Conservation (phyloP, 1,140 invertebrate species). For the Drosophila lowei region DNA sequence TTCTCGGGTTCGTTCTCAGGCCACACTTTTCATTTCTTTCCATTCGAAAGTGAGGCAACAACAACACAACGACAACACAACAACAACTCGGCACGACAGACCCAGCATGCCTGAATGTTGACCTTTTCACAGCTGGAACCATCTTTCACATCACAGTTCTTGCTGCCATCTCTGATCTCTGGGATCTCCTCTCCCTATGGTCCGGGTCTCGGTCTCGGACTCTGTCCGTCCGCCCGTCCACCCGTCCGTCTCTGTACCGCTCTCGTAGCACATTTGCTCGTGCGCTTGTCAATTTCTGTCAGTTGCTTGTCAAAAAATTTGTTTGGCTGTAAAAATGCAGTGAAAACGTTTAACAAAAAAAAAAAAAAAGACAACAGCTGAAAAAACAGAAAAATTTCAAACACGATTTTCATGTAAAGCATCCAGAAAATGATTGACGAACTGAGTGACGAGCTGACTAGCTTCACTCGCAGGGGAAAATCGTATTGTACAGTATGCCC, state of each 20-base stretch:
- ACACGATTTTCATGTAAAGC: slow-evolving; percentile 78
- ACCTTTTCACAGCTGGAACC: slow-evolving; percentile 79
- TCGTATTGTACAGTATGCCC: slow-evolving; percentile 49
- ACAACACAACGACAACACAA: not conserved
- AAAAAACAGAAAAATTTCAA: slow-evolving; percentile 51
- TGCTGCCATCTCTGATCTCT: slow-evolving; percentile 17
- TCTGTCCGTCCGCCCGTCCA: not conserved
- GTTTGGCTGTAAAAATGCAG: slow-evolving; percentile 74
- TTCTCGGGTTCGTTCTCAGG: slow-evolving; percentile 61
- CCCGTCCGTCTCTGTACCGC: slow-evolving; percentile 5
- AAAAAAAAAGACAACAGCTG: slow-evolving; percentile 15
- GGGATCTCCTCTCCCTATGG: slow-evolving; percentile 1
- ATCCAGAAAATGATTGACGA: slow-evolving; percentile 65
- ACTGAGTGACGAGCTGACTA: slow-evolving; percentile 44
- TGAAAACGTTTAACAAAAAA: slow-evolving; percentile 64
- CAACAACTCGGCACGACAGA: slow-evolving; percentile 63
- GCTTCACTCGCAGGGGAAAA: slow-evolving; percentile 23
- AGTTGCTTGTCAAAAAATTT: slow-evolving; percentile 82
- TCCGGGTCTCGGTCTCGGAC: not conserved
- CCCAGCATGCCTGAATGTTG: slow-evolving; percentile 70
- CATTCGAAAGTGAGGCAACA: slow-evolving; percentile 68
- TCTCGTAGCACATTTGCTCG: slow-evolving; percentile 43
- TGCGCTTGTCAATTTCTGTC: slow-evolving; percentile 79
- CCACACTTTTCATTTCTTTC: slow-evolving; percentile 74
- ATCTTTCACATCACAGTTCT: slow-evolving; percentile 69